phyloP scores from a whole-genome alignment of 1,140 invertebrate species.

The Diploscapter pachys region DNA sequence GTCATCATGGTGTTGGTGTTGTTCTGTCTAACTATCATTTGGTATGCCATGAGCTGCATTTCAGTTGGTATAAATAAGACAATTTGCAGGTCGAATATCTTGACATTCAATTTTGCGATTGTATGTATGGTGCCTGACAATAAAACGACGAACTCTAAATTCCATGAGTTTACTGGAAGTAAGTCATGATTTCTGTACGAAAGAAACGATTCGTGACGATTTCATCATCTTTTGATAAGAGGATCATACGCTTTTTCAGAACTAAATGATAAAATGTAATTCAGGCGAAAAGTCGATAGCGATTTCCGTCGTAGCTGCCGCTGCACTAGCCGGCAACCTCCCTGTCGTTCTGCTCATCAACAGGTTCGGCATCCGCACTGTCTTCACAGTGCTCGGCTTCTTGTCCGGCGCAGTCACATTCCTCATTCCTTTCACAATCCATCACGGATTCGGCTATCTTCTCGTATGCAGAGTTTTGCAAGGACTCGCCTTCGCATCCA shows the following conservation, averaged over 20 bases:
- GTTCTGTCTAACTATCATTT: slow-evolving; percentile 25
- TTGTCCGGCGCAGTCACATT: slow-evolving; percentile 21
- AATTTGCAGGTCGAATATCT: slow-evolving; percentile 16
- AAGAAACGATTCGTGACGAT: neutral
- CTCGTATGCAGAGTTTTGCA: slow-evolving; percentile 26
- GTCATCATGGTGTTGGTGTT: slow-evolving; percentile 24
- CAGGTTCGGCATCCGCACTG: slow-evolving; percentile 21
- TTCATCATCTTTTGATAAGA: slow-evolving; percentile 5
- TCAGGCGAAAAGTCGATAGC: slow-evolving; percentile 15
- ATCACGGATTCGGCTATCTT: slow-evolving; percentile 29
- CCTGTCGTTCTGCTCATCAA: slow-evolving; percentile 26
- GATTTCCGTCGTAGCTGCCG: slow-evolving; percentile 20
- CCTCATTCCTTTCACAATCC: slow-evolving; percentile 19
- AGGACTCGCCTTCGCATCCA: slow-evolving; percentile 33
- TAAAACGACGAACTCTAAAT: neutral
- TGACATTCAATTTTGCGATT: slow-evolving; percentile 23
- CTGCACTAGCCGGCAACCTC: slow-evolving; percentile 25
- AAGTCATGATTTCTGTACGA: neutral
- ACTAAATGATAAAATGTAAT: neutral
- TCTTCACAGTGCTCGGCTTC: slow-evolving; percentile 18
- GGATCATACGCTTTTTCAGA: neutral
- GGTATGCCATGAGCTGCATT: slow-evolving; percentile 8
- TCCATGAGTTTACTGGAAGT: slow-evolving; percentile 1
- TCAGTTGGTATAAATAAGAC: neutral
- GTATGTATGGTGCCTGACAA: slow-evolving; percentile 16